These are phyloP conservation scores for Cephus nigrinus DNA, from an alignment of 2,888 invertebrate genomes.

Conservation along the genomic window DNA sequence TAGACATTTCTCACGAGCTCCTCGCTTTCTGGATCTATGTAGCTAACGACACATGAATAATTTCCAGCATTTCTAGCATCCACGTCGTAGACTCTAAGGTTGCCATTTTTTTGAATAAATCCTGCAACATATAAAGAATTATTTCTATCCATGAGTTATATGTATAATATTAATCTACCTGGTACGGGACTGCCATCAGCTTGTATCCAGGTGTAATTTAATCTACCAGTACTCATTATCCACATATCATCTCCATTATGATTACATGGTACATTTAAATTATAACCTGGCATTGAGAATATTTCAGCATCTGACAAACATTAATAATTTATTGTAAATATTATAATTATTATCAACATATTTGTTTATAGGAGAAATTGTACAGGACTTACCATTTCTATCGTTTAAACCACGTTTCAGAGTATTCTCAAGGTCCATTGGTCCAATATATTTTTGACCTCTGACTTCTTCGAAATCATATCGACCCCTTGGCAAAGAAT, in stretches of 20 bases:
- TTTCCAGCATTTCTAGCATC: constrained; percentile 49
- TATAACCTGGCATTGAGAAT: constrained; percentile 47
- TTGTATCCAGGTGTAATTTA: constrained; percentile 50
- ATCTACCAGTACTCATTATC: constrained; percentile 43
- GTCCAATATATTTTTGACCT: constrained; percentile 44
- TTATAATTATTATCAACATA: neutral
- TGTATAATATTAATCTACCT: constrained; percentile 29
- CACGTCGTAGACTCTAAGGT: constrained; percentile 46
- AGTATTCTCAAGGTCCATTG: constrained; percentile 40
- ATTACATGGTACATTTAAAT: constrained; percentile 51
- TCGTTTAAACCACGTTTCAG: constrained; percentile 29
- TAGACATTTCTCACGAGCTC: constrained; percentile 44
- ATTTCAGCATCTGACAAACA: constrained; percentile 40
- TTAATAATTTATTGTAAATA: neutral
- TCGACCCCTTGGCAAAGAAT: constrained; percentile 33
- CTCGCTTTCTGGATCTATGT: constrained; percentile 50
- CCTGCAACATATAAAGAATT: constrained; percentile 26
- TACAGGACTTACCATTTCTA: constrained; percentile 26
- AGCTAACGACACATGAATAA: constrained; percentile 50
- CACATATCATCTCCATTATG: constrained; percentile 43
- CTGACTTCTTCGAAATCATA: constrained; percentile 41
- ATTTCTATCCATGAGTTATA: neutral
- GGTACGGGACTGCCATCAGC: constrained; percentile 41
- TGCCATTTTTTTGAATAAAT: constrained; percentile 45
- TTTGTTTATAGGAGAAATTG: neutral